phyloP scores from a whole-genome alignment of 2,113 vertebrate genomes.

The Heterocephalus glaber region DNA sequence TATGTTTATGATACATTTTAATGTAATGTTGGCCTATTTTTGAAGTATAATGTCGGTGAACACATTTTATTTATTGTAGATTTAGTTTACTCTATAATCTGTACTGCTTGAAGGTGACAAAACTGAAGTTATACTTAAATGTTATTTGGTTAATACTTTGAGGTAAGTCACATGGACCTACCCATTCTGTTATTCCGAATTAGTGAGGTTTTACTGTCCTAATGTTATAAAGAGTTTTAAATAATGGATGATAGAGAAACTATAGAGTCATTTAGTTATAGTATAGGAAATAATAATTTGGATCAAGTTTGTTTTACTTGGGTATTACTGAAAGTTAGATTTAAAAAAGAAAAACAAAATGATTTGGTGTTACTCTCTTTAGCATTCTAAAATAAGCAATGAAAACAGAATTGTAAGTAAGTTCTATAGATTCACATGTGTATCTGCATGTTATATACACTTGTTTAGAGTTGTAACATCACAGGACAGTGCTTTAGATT shows the following conservation, averaged over 20 bases:
- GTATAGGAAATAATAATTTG: constrained; percentile 35
- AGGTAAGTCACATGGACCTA: constrained; percentile 36
- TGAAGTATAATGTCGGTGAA: constrained; percentile 71
- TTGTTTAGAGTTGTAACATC: constrained; percentile 1
- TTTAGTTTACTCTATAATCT: constrained; percentile 66
- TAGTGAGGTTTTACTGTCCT: constrained; percentile 78
- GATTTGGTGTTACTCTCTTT: constrained; percentile 46
- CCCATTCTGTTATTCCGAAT: constrained; percentile 68
- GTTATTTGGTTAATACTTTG: constrained; percentile 62
- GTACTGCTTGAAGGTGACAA: constrained; percentile 63
- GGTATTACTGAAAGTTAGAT: constrained; percentile 34
- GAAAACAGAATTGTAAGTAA: constrained; percentile 40
- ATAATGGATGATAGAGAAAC: background rate
- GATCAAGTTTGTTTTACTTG: constrained; percentile 17
- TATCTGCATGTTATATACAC: constrained; percentile 6
- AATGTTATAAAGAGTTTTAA: constrained; percentile 30
- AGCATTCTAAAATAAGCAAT: constrained; percentile 12
- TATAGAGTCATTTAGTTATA: constrained; percentile 25
- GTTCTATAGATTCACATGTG: constrained; percentile 6
- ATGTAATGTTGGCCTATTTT: constrained; percentile 74
- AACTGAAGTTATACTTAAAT: constrained; percentile 60
- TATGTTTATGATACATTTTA: constrained; percentile 78
- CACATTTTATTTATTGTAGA: constrained; percentile 70
- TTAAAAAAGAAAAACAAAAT: constrained; percentile 7
- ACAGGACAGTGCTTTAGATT: background rate